Evolutionary conservation across 2,797 vertebrate species (phyloP).

Genomic region (Gadopsis marmoratus): DNA sequence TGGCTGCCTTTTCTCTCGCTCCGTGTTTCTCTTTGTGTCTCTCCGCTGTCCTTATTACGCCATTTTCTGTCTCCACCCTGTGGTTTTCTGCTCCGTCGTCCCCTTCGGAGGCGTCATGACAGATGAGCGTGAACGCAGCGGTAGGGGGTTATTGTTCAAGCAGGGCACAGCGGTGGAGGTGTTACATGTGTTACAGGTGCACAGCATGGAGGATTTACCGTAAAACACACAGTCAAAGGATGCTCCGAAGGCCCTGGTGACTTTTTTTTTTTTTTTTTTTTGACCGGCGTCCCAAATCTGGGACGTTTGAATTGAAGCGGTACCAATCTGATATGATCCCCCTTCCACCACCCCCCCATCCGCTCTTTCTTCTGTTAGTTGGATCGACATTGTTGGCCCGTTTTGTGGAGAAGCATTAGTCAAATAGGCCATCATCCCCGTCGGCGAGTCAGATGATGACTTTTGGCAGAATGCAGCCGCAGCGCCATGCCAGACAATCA

Average conservation of each 20-base stretch:
- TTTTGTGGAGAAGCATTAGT: slow-evolving; percentile 69
- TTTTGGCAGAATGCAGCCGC: slow-evolving; percentile 74
- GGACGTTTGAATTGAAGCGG: slow-evolving; percentile 29
- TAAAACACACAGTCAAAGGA: slow-evolving; percentile 14
- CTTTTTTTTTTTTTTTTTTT: slow-evolving; percentile 4
- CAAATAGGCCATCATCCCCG: slow-evolving; percentile 75
- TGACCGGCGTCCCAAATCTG: slow-evolving; percentile 28
- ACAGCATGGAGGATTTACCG: slow-evolving; percentile 17
- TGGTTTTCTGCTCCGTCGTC: slow-evolving; percentile 57
- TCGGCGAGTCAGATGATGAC: slow-evolving; percentile 76
- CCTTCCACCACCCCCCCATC: not conserved
- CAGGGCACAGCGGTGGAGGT: slow-evolving; percentile 37
- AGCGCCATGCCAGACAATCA: slow-evolving; percentile 74
- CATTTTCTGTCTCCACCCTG: slow-evolving; percentile 55
- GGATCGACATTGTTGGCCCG: slow-evolving; percentile 53
- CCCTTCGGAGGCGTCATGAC: slow-evolving; percentile 65
- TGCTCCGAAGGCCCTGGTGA: not conserved
- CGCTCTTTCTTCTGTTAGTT: slow-evolving; percentile 37
- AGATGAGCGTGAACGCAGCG: slow-evolving; percentile 50
- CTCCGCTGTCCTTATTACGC: slow-evolving; percentile 49
- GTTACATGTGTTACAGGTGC: slow-evolving; percentile 36
- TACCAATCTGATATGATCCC: slow-evolving; percentile 43
- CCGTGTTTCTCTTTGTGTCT: slow-evolving; percentile 48
- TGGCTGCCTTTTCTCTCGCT: slow-evolving; percentile 1
- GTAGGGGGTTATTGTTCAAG: slow-evolving; percentile 54